Evolutionary conservation across 2,888 invertebrate species (phyloP), one percentile per base, ranked within the genome.

Genomic region (Elegia similella): DNA sequence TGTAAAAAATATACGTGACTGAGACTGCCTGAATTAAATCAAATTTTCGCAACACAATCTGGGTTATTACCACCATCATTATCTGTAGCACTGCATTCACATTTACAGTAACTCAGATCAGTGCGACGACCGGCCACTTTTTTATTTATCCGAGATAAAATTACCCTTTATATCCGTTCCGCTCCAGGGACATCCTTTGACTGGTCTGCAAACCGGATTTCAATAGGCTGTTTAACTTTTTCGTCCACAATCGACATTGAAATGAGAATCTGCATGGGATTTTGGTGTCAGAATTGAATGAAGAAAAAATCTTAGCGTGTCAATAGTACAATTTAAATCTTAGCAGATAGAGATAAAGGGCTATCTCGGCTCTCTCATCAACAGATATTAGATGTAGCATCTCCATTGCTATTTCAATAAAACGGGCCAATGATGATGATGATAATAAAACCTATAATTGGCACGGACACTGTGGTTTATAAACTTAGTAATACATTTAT

Each of bases 151-250:
- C 34, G 38, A 34, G 54, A 54, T 54, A 43, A 54, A 58, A 58
- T 56, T 55, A 56, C 42, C 43, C 56, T 57, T 47, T 44, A 46
- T 47, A 56, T 55, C 46, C 56, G 56, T 58, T 59, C 64, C 65
- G 59, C 62, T 70, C 59, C 68, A 69, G 67, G 66, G 69, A 72
- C 68, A 75, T 72, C 76, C 70, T 75, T 70, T 34, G 65, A 78
- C 73, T 73, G 69, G 73, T 73, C 44, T 17, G 29, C 61, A 46
- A 67, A 68, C 68, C 66, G 61, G 68, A 62, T 68, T 62, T 66
- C 62, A 66, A 75, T 75, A 74, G 68, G 66, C 63, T 64, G 63
- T 64, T 69, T 63, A 63, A 64, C 59, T 59, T 63, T 69, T 67
- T 67, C 61, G 58, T 58, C 58, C 58, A 59, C 61, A 61, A 60